phyloP scores from a whole-genome alignment of 2,113 vertebrate species.

The Sinocyclocheilus maitianheensis region DNA sequence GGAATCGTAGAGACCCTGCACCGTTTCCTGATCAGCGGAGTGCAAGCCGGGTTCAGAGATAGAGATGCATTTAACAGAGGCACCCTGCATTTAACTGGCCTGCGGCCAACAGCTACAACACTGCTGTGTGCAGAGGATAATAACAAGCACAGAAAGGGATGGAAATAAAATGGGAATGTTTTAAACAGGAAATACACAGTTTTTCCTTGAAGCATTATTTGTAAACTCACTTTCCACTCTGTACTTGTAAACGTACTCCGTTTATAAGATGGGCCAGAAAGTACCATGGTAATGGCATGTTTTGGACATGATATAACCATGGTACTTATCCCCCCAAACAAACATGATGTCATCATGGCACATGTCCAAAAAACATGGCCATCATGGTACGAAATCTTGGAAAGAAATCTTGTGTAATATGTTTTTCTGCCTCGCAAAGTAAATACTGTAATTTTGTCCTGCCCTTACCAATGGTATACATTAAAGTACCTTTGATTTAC shows the following conservation, averaged over 20 bases:
- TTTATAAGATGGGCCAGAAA: background rate
- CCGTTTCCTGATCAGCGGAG: conserved; percentile 41
- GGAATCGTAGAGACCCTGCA: background rate
- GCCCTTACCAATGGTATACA: background rate
- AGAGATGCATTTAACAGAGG: conserved; percentile 31
- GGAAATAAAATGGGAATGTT: conserved; percentile 1
- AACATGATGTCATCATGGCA: background rate
- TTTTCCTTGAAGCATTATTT: conserved; percentile 27
- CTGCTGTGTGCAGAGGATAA: conserved; percentile 51
- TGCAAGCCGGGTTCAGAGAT: background rate
- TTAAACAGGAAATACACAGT: conserved; percentile 17
- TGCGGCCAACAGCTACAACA: conserved; percentile 39
- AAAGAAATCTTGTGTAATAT: too few relatives aligned
- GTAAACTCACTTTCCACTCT: background rate
- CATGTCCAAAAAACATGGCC: background rate
- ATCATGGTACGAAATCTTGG: background rate
- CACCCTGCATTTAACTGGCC: conserved; percentile 36
- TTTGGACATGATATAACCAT: background rate
- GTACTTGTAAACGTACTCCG: background rate
- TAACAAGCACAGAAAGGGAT: conserved; percentile 35
- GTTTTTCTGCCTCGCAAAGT: too few relatives aligned
- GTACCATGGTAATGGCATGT: background rate
- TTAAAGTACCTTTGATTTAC: background rate
- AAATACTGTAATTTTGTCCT: background rate
- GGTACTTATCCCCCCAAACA: background rate